Conservation (phyloP, 2,113 vertebrate genomes). For the Bombycilla garrulus region DNA sequence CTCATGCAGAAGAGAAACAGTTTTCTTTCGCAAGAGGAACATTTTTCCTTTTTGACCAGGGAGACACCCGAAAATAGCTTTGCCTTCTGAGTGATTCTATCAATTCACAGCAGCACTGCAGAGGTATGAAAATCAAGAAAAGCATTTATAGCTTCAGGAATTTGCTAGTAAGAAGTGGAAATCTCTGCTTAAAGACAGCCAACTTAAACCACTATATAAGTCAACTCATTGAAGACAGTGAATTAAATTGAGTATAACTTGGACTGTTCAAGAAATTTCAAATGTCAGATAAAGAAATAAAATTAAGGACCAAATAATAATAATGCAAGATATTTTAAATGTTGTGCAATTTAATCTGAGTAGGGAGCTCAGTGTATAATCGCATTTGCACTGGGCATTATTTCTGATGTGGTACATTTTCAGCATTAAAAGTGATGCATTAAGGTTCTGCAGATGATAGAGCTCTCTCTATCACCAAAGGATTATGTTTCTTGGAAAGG, state of each 20-base stretch:
- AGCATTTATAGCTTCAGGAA: background rate
- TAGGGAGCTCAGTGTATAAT: background rate
- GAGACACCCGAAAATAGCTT: conserved; percentile 8
- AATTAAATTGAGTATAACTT: background rate
- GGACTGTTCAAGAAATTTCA: background rate
- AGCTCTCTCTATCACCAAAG: background rate
- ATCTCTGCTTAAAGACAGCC: background rate
- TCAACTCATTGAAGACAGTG: background rate
- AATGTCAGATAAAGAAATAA: background rate
- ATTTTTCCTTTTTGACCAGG: conserved; percentile 45
- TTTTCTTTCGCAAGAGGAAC: conserved; percentile 43
- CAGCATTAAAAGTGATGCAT: background rate
- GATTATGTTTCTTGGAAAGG: conserved; percentile 10
- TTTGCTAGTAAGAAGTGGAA: background rate
- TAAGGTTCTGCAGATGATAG: background rate
- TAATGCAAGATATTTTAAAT: background rate
- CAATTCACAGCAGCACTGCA: background rate
- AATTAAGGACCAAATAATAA: background rate
- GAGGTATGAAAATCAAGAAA: background rate
- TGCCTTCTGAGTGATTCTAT: conserved; percentile 4
- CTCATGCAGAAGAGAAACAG: conserved; percentile 67
- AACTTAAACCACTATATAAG: background rate
- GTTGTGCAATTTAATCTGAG: background rate
- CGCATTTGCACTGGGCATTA: background rate
- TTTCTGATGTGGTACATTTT: background rate